Evolutionary conservation across 2,888 invertebrate species (phyloP).

Genomic region (Timema cristinae): DNA sequence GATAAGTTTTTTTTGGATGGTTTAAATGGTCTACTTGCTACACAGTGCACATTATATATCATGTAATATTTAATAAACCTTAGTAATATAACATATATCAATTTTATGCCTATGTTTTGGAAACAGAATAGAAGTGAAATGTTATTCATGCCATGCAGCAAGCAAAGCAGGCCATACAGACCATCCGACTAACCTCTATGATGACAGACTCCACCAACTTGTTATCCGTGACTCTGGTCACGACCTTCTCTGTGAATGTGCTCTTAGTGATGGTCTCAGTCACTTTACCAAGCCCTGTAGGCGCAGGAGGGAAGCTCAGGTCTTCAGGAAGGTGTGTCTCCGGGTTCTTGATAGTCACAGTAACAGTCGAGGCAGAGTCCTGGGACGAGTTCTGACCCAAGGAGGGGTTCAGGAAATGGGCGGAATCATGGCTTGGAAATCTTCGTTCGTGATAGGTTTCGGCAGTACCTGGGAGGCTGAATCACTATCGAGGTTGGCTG

Average conservation of each 20-base stretch:
- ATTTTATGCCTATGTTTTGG: background rate
- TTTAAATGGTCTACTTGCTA: no score
- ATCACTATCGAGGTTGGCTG: conserved; percentile 20
- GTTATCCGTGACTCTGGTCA: conserved; percentile 92
- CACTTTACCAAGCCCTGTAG: conserved; percentile 78
- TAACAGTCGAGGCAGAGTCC: conserved; percentile 57
- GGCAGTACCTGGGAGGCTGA: conserved; percentile 42
- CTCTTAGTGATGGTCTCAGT: conserved; percentile 95
- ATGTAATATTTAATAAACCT: no score
- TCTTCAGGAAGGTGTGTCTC: conserved; percentile 55
- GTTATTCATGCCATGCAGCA: no score
- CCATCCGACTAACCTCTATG: conserved; percentile 70
- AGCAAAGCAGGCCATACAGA: no score
- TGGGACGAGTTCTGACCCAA: conserved; percentile 38
- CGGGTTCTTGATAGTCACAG: conserved; percentile 80
- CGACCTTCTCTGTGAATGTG: conserved; percentile 91
- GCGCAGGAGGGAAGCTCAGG: conserved; percentile 75
- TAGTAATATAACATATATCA: background rate
- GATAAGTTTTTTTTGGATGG: no score
- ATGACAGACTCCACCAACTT: conserved; percentile 79
- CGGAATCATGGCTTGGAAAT: conserved; percentile 95
- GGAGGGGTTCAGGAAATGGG: conserved; percentile 68
- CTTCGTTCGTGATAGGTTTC: conserved; percentile 87
- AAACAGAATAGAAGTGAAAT: no score
- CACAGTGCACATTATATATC: no score